phyloP scores from a whole-genome alignment of 2,113 vertebrate genomes.

The Corvus cornix region DNA sequence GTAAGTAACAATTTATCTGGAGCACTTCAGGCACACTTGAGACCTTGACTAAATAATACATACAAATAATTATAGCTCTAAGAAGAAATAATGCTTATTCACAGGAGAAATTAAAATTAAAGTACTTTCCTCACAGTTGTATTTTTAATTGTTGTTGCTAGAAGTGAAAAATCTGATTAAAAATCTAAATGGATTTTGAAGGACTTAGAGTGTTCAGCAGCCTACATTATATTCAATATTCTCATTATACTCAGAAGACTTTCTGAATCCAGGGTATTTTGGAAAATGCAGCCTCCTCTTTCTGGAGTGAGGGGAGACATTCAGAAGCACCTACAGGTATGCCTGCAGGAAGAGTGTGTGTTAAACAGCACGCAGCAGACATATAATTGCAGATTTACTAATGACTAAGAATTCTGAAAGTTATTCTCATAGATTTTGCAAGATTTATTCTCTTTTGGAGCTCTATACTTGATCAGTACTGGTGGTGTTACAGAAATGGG shows the following conservation, averaged over 20 bases:
- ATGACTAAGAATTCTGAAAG: not conserved
- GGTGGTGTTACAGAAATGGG: not conserved
- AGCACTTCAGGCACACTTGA: not conserved
- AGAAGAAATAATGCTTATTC: not conserved
- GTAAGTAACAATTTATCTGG: not conserved
- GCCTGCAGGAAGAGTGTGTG: fast-evolving
- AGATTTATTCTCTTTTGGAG: not conserved
- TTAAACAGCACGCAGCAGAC: not conserved
- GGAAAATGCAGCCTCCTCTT: not conserved
- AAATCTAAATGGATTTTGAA: not conserved
- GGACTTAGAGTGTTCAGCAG: not conserved
- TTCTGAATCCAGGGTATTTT: not conserved
- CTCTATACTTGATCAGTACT: not conserved
- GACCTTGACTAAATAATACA: not conserved
- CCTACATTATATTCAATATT: not conserved
- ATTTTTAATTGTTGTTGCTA: not conserved
- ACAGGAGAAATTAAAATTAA: not conserved
- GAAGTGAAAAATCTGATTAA: not conserved
- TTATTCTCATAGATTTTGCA: not conserved
- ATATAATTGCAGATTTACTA: not conserved
- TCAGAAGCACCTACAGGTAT: not conserved
- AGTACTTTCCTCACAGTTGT: not conserved
- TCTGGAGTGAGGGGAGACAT: not conserved
- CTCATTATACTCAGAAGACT: not conserved
- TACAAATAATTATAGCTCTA: not conserved